phyloP scores from a whole-genome alignment of 2,888 invertebrate species.

The Ochlodes sylvanus region DNA sequence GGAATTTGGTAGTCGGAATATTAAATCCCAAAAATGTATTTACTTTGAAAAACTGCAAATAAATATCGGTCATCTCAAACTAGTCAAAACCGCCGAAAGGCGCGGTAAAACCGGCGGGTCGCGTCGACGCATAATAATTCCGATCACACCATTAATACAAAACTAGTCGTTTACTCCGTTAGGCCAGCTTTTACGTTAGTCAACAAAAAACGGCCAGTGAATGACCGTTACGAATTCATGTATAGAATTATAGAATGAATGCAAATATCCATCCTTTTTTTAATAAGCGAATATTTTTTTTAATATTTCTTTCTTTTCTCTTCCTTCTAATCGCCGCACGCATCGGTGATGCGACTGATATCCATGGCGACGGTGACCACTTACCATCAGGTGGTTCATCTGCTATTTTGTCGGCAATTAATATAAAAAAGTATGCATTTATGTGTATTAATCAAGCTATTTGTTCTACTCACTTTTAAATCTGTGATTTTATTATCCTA shows the following conservation, averaged over 20 bases:
- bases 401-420: no score
- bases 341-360: no score
- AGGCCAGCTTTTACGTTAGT: conserved; percentile 16
- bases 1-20: no score
- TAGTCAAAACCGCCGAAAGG: conserved; percentile 36
- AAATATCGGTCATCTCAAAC: conserved; percentile 19
- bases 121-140: conserved; percentile 17
- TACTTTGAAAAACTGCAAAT: neutral
- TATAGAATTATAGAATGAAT: neutral
- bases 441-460: no score
- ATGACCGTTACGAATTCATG: conserved; percentile 10
- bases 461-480: no score
- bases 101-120: conserved; percentile 32
- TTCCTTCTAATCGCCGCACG: no score
- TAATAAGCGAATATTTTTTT: no score
- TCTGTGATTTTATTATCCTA: no score
- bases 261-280: neutral
- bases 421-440: no score
- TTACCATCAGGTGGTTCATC: no score
- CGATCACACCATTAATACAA: conserved; percentile 24
- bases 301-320: no score
- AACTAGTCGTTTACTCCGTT: conserved; percentile 27
- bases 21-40: neutral
- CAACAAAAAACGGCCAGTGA: conserved; percentile 32
- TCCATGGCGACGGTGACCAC: no score